These are phyloP conservation scores for Phyllotreta cruciferae DNA, from an alignment of 2,888 invertebrate genomes.

Conservation along the genomic window DNA sequence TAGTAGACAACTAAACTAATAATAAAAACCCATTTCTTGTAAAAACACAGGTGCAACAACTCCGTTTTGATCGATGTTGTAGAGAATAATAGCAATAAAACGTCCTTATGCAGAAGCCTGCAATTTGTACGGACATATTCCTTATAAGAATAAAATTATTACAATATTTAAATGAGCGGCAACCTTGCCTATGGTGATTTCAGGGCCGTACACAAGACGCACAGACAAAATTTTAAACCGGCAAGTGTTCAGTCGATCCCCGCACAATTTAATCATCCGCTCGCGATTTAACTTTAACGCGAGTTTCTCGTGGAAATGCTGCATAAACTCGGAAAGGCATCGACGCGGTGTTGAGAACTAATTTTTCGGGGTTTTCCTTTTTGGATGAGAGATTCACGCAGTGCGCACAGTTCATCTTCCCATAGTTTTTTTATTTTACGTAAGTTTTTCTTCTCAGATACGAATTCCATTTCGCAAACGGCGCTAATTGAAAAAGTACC, in stretches of 20 bases:
- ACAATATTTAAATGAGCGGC: constrained; percentile 32
- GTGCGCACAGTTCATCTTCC: no score
- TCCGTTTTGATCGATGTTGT: no score
- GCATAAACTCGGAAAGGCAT: not conserved
- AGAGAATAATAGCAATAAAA: not conserved
- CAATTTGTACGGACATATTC: constrained; percentile 27
- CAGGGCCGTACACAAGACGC: constrained; percentile 46
- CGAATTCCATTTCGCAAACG: no score
- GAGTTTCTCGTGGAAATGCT: not conserved
- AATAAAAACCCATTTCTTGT: no score
- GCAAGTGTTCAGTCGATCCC: constrained; percentile 12
- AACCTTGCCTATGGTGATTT: constrained; percentile 50
- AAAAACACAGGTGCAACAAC: not conserved
- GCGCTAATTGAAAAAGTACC: no score
- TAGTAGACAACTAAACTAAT: no score
- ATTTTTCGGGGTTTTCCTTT: no score
- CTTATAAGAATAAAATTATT: constrained; percentile 31
- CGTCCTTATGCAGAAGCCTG: constrained; percentile 24
- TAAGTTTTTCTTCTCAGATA: no score
- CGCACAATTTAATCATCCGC: not conserved
- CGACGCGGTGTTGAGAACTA: no score
- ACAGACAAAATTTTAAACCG: constrained; percentile 10
- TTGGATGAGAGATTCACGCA: no score
- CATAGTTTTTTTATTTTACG: no score
- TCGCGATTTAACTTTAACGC: constrained; percentile 1